phyloP scores from a whole-genome alignment of 2,888 invertebrate species.

The Eupithecia abbreviata region DNA sequence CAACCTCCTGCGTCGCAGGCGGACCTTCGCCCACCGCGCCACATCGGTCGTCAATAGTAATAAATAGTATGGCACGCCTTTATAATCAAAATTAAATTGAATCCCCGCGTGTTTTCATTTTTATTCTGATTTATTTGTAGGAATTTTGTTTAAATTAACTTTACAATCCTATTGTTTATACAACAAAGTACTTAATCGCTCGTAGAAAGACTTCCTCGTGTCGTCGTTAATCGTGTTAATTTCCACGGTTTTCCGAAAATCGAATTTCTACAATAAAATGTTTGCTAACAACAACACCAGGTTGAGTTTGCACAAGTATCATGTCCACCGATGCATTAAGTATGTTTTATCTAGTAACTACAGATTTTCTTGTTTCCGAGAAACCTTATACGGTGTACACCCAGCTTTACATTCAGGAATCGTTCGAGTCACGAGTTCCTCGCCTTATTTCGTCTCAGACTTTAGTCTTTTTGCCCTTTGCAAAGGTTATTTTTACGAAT shows the following conservation, averaged over 20 bases:
- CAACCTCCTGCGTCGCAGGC: no score
- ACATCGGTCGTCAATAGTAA: no score
- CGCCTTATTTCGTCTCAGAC: constrained; percentile 59
- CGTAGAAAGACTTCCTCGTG: not conserved
- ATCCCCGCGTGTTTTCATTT: not conserved
- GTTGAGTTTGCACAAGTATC: not conserved
- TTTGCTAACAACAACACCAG: not conserved
- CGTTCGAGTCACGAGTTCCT: constrained; percentile 72
- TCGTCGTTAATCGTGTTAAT: not conserved
- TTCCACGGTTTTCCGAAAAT: not conserved
- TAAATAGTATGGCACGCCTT: not conserved
- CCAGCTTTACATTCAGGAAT: constrained; percentile 42
- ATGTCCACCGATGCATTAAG: not conserved
- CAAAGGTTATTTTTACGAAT: constrained; percentile 54
- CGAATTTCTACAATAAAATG: not conserved
- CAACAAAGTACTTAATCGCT: no score
- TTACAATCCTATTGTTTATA: no score
- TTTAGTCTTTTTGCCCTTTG: constrained; percentile 57
- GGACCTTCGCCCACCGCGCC: no score
- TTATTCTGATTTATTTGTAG: no score
- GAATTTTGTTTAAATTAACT: no score
- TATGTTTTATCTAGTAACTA: not conserved
- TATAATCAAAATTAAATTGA: no score
- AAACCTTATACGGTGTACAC: constrained; percentile 22
- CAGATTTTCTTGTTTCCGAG: not conserved